Evolutionary conservation across 2,888 invertebrate genomes (phyloP), one percentile per base, ranked within the genome.

Genomic region (Rotaria socialis): DNA sequence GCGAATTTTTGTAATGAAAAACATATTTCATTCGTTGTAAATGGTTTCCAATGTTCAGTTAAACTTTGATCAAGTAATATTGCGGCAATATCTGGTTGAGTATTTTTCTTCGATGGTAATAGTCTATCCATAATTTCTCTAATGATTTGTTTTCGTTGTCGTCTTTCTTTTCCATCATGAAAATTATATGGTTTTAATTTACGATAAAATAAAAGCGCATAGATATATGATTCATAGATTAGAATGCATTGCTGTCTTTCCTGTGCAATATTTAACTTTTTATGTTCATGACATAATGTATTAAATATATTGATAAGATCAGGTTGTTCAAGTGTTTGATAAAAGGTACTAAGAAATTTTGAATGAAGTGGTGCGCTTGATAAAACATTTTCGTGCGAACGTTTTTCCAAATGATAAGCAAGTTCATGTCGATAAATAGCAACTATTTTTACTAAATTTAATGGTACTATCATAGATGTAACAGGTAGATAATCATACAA

Each of bases 181-280:
- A 80, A 47, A 47, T 80, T 7, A 47, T 80, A 80, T 24, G n/a
- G 35, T 11, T n/a, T n/a, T 47, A 80, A 14, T 80, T 4, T 1
- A n/a, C 80, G 43, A 80, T 80, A 80, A 80, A n/a, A 47, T 80
- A 80, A 80, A n/a, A 80, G n/a, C 22, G 80, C 47, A 80, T 80
- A 80, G n/a, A 80, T 24, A 5, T 3, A 80, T 47, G 5, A 47
- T 80, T 80, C 80, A 80, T 80, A 80, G 4, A 47, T 47, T n/a
- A n/a, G 10, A 5, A 80, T 24, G 47, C 47, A 47, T 16, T 47
- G 11, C 47, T 80, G 7, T 80, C 11, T 43, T 47, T 80, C 24
- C 19, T 80, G 5, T 19, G 7, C 24, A 47, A 3, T 3, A 10
- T 22, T 47, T 47, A 80, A 47, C 14, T 80, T 47, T 80, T 24